Evolutionary conservation across 1,140 invertebrate species (phyloP).

Genomic region (Eubasilissa regina): DNA sequence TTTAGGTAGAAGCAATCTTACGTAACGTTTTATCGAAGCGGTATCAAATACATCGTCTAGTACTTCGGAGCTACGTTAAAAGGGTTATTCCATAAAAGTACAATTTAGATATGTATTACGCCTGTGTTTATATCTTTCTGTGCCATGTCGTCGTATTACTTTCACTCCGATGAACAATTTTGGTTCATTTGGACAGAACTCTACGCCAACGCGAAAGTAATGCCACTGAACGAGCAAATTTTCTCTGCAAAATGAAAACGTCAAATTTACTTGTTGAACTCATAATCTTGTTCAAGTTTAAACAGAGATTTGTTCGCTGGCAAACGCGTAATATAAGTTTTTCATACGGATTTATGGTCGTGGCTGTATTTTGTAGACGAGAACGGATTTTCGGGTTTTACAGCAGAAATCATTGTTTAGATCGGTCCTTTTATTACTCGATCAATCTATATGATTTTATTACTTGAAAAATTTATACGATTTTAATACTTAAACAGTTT

Average conservation of each 20-base stretch:
- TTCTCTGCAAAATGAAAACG: slow-evolving; percentile 58
- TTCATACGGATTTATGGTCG: slow-evolving; percentile 57
- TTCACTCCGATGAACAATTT: neutral
- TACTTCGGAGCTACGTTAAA: neutral
- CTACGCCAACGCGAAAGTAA: slow-evolving; percentile 37
- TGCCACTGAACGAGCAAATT: slow-evolving; percentile 52
- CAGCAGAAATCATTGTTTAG: too few relatives aligned
- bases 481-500: too few relatives aligned
- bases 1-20: neutral
- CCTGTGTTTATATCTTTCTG: neutral
- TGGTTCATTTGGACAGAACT: neutral
- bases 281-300: slow-evolving; percentile 60
- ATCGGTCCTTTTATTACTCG: too few relatives aligned
- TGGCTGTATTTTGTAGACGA: neutral
- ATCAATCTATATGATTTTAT: too few relatives aligned
- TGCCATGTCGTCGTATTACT: neutral
- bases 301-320: slow-evolving; percentile 58
- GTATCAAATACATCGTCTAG: neutral
- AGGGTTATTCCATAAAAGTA: too few relatives aligned
- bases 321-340: slow-evolving; percentile 58
- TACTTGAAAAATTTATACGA: too few relatives aligned
- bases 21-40: slow-evolving; percentile 1
- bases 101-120: neutral
- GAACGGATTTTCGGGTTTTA: slow-evolving; percentile 8
- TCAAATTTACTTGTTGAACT: slow-evolving; percentile 61